Evolutionary conservation across 2,797 vertebrate genomes (phyloP).

Genomic region (Coranthus polyacanthus): DNA sequence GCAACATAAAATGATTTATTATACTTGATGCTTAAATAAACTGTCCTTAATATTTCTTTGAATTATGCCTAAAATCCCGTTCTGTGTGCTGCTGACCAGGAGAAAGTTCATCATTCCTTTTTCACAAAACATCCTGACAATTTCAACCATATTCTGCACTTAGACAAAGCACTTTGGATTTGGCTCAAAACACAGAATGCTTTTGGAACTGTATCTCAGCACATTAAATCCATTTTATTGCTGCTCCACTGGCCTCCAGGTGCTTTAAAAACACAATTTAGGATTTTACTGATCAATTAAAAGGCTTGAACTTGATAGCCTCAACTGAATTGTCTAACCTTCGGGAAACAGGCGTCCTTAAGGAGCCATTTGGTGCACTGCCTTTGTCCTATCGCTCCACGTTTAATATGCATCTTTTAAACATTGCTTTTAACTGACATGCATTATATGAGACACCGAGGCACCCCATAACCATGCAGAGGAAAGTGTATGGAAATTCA

Average conservation of each 20-base stretch:
- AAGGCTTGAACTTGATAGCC: background rate
- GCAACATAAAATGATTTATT: no score
- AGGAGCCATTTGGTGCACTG: background rate
- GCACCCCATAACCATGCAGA: background rate
- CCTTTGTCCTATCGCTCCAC: background rate
- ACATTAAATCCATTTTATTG: background rate
- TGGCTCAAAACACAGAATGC: background rate
- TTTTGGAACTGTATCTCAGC: slow-evolving; percentile 5
- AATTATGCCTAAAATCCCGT: no score
- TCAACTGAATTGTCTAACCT: background rate
- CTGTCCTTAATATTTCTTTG: no score
- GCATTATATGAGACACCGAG: background rate
- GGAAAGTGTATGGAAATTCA: background rate
- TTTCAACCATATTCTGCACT: slow-evolving; percentile 9
- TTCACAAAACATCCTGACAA: slow-evolving; percentile 10
- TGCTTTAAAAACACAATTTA: background rate
- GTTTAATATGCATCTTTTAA: background rate
- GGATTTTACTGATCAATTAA: slow-evolving; percentile 12
- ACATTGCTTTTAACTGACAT: background rate
- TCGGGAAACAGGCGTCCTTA: background rate
- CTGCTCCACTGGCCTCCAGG: background rate
- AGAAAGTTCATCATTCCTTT: slow-evolving; percentile 3
- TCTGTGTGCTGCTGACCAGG: background rate
- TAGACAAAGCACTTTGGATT: slow-evolving; percentile 3
- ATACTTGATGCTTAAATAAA: no score